phyloP scores from a whole-genome alignment of 92 coral and sea anemone genomes.

The Isaurus tuberculatus region DNA sequence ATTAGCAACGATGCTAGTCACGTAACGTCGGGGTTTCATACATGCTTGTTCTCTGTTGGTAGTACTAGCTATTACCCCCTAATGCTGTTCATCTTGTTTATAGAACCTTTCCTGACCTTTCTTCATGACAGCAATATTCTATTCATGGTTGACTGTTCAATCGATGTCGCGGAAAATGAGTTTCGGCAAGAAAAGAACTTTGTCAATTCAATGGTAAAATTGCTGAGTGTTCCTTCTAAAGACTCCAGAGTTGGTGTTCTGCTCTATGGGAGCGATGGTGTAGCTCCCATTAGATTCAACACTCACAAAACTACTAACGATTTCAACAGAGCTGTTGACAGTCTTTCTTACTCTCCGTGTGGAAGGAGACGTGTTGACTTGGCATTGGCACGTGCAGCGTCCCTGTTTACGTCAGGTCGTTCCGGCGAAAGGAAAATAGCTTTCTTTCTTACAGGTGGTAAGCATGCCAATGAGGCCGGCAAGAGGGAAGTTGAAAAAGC shows the following conservation, averaged over 20 bases:
- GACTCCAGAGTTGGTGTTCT: slow-evolving; percentile 55
- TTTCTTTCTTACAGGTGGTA: slow-evolving; percentile 57
- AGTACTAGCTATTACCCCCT: background rate
- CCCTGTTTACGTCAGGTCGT: slow-evolving; percentile 25
- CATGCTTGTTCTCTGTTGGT: background rate
- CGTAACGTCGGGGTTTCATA: no score
- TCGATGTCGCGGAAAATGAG: slow-evolving; percentile 34
- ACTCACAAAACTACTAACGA: slow-evolving; percentile 21
- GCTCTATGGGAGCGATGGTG: slow-evolving; percentile 50
- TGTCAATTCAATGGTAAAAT: slow-evolving; percentile 47
- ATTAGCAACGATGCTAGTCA: no score
- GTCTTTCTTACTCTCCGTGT: slow-evolving; percentile 52
- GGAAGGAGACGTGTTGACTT: slow-evolving; percentile 33
- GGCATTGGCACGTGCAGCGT: slow-evolving; percentile 60
- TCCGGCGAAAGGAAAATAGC: slow-evolving; percentile 58
- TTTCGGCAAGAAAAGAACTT: slow-evolving; percentile 53
- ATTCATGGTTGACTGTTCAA: slow-evolving; percentile 61
- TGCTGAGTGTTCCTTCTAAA: slow-evolving; percentile 42
- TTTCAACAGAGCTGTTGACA: slow-evolving; percentile 56
- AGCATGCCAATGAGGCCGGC: slow-evolving; percentile 37
- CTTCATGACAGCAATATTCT: slow-evolving; percentile 36
- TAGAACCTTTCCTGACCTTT: background rate
- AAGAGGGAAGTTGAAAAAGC: slow-evolving; percentile 40
- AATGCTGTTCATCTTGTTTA: background rate
- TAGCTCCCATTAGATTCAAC: slow-evolving; percentile 44